Evolutionary conservation across 2,113 vertebrate genomes (phyloP), one percentile per base, ranked within the genome.

Genomic region (Lophius piscatorius): DNA sequence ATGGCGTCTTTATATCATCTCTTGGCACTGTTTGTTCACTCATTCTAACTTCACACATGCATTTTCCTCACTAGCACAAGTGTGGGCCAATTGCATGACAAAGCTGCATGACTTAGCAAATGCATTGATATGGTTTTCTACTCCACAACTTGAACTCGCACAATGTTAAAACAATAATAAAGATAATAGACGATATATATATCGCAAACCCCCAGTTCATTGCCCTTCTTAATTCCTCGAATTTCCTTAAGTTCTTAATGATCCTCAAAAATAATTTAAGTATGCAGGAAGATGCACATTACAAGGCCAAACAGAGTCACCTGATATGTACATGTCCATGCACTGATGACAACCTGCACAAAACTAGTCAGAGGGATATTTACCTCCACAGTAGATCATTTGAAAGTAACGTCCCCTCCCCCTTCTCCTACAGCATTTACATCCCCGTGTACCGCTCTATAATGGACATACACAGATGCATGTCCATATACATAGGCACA

Each of bases 361-460:
- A 36, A 29, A 70, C 56, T 45, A 60, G 67, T 70, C 73, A 75
- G 76, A 86, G 74, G 42, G 28, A 76, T 81, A 82, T 82, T 80
- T 83, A 58, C 78, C 82, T 80, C 71, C 74, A 82, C 39, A 55
- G 82, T 74, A 81, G 71, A 85, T 89, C 89, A 89, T 87, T 88
- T 90, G 74, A 90, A 83, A 80, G 83, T 86, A 90, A 90, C 87
- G 75, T 82, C 79, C 76, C 80, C 77, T 42, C 39, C 47, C 29
- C 49, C 33, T 73, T 54, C 66, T 85, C 76, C 76, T 67, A 20
- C 61, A 14, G 76, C 89, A 90, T 91, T 89, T 89, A 87, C 87
- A 87, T 90, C 76, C 78, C 78, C 89, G 74, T 80, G 88, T 84
- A 90, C 75, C 47, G 78, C 65, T 65, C 55, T 74, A 77, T 90